These are phyloP conservation scores for Molossus molossus DNA, from an alignment of 2,797 vertebrate species.

Conservation along the genomic window DNA sequence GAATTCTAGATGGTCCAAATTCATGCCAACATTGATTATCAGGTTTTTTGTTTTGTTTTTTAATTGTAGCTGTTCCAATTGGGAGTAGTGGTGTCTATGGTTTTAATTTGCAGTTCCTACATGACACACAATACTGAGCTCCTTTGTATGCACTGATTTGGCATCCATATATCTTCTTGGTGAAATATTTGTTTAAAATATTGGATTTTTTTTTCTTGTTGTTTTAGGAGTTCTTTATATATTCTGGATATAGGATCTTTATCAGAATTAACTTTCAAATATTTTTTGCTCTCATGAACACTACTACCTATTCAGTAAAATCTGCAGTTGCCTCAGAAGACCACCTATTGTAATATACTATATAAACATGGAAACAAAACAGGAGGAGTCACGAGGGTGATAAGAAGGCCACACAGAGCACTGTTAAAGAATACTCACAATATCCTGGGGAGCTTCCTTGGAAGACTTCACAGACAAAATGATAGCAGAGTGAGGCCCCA, in stretches of 20 bases:
- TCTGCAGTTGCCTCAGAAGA: background rate
- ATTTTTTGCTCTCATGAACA: background rate
- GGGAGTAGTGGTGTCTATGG: background rate
- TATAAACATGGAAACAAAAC: background rate
- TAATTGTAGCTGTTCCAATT: background rate
- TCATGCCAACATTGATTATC: background rate
- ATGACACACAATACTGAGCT: background rate
- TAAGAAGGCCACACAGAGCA: background rate
- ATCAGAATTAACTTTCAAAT: background rate
- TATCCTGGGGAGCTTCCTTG: background rate
- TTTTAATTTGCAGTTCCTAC: constrained; percentile 4
- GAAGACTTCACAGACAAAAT: background rate
- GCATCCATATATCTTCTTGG: background rate
- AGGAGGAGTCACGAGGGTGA: background rate
- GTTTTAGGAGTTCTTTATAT: constrained; percentile 8
- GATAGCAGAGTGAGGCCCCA: background rate
- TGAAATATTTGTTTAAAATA: background rate
- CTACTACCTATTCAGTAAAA: background rate
- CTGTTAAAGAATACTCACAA: background rate
- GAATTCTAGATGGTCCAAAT: background rate
- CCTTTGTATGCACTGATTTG: background rate
- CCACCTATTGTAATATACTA: background rate
- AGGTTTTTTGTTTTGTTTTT: background rate
- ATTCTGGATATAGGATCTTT: background rate
- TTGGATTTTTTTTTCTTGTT: background rate